These are phyloP conservation scores for Malacoraja senta DNA, from an alignment of 2,797 vertebrate species.

Conservation along the genomic window DNA sequence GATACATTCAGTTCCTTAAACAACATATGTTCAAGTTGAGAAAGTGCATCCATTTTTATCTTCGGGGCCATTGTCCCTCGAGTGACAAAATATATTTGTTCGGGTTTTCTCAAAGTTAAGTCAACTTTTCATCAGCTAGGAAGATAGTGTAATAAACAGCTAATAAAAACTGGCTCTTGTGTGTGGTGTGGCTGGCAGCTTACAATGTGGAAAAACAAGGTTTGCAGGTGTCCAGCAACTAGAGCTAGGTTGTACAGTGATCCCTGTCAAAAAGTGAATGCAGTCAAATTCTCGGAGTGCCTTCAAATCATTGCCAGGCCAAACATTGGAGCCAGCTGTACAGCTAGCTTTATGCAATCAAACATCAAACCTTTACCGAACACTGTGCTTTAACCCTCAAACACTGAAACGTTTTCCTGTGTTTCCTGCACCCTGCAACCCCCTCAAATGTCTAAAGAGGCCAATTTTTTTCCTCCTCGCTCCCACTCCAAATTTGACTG, in stretches of 20 bases:
- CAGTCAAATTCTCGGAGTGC: conserved; percentile 31
- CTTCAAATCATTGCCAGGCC: conserved; percentile 27
- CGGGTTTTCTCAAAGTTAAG: background rate
- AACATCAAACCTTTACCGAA: conserved; percentile 30
- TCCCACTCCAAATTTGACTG: background rate
- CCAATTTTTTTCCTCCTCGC: conserved; percentile 14
- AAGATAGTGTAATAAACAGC: background rate
- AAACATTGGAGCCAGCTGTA: conserved; percentile 30
- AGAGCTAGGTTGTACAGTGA: background rate
- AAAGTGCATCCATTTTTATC: background rate
- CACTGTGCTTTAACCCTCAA: conserved; percentile 9
- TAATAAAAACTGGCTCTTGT: background rate
- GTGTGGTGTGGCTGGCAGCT: background rate
- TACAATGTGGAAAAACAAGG: no score
- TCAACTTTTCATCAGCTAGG: background rate
- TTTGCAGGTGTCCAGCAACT: background rate
- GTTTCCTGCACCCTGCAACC: background rate
- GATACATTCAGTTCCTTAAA: background rate
- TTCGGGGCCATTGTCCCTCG: background rate
- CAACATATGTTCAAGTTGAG: background rate
- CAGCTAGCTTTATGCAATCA: conserved; percentile 26
- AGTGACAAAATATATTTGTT: background rate
- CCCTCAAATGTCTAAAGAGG: background rate
- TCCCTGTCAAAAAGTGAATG: conserved; percentile 33
- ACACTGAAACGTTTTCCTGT: conserved; percentile 17